Evolutionary conservation across 92 coral and sea anemone species (phyloP).

Genomic region (Virgularia gustaviana): DNA sequence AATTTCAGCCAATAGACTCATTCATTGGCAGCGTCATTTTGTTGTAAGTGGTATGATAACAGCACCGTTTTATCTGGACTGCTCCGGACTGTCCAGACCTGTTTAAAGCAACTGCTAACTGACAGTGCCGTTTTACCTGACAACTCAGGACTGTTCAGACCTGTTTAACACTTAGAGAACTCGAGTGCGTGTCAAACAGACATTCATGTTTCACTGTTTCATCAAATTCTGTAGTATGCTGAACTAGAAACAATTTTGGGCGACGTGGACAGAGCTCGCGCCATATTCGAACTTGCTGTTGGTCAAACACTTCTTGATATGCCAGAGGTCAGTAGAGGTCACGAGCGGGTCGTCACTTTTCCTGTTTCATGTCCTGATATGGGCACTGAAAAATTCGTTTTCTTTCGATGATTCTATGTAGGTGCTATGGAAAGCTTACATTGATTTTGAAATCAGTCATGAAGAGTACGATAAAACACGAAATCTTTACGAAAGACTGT

Average conservation of each 20-base stretch:
- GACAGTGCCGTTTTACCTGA: no score
- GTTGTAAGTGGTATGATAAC: no score
- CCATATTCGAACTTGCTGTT: constrained; percentile 87
- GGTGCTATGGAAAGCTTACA: constrained; percentile 99
- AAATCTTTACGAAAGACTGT: constrained; percentile 84
- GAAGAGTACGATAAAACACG: constrained; percentile 85
- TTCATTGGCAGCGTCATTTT: no score
- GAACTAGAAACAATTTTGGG: constrained; percentile 89
- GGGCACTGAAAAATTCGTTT: neutral
- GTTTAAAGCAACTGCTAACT: no score
- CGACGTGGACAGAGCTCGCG: constrained; percentile 78
- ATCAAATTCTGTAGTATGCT: constrained; percentile 66
- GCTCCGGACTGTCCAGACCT: no score
- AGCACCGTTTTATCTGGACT: no score
- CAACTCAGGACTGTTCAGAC: no score
- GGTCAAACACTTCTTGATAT: constrained; percentile 90
- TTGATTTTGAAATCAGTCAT: constrained; percentile 92
- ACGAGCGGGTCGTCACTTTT: neutral
- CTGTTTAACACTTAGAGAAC: no score
- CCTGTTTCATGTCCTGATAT: neutral
- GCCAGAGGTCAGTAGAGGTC: constrained; percentile 76
- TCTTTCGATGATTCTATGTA: no score
- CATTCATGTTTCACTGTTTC: neutral
- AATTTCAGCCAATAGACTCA: no score
- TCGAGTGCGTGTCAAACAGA: no score